These are phyloP conservation scores for Portevinia maculata DNA, from an alignment of 2,888 invertebrate species.

Conservation along the genomic window DNA sequence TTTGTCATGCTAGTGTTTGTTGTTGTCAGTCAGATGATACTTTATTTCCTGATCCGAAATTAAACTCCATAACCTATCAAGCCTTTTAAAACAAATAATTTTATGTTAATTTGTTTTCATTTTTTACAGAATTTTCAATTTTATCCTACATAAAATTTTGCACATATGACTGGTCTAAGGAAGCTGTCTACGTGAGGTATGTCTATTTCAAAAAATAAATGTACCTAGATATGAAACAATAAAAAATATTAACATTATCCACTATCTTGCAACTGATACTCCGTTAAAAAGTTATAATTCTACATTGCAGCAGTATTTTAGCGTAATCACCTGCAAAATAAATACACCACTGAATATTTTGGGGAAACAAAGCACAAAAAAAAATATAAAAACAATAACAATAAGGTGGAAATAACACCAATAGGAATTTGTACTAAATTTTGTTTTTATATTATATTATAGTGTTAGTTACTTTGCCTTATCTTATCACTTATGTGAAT, in stretches of 20 bases:
- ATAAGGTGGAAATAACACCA: constrained; percentile 16
- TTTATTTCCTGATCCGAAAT: no score
- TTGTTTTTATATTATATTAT: constrained; percentile 33
- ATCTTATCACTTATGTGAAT: constrained; percentile 60
- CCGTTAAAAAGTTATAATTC: constrained; percentile 1
- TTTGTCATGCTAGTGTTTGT: no score
- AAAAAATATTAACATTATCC: neutral
- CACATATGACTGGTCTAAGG: constrained; percentile 70
- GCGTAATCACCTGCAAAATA: constrained; percentile 33
- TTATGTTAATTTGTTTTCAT: neutral
- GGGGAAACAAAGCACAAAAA: constrained; percentile 22
- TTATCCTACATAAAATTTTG: constrained; percentile 35
- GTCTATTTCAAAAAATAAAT: neutral
- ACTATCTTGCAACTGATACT: neutral
- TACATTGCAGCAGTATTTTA: constrained; percentile 1
- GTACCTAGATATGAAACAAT: neutral
- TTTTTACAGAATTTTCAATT: constrained; percentile 28
- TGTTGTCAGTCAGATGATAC: no score
- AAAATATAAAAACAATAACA: neutral
- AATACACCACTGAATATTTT: constrained; percentile 8
- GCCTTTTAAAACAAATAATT: neutral
- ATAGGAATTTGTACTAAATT: constrained; percentile 34
- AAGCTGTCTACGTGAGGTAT: constrained; percentile 67
- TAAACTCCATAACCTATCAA: neutral
- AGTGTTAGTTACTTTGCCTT: constrained; percentile 51